Conservation (phyloP, 2,888 invertebrate genomes). For the Lasioglossum malachurum region DNA sequence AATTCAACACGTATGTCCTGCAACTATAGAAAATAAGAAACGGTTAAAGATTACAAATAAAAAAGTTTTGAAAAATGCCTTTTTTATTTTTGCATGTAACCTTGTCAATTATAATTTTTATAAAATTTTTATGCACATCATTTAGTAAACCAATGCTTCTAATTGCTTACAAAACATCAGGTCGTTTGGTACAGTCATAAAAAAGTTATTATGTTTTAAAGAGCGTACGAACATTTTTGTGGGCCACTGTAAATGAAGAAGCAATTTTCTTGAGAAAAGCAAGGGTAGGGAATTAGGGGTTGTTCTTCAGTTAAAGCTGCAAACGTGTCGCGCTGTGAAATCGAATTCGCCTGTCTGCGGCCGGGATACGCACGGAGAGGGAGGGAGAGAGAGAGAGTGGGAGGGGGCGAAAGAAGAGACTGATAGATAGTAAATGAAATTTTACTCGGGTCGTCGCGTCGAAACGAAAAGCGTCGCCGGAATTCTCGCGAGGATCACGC, state of each 20-base stretch:
- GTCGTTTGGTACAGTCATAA: too few relatives aligned
- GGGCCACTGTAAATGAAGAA: neutral
- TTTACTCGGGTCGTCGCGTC: slow-evolving; percentile 17
- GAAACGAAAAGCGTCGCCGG: slow-evolving; percentile 31
- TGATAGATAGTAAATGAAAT: slow-evolving; percentile 20
- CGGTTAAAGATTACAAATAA: too few relatives aligned
- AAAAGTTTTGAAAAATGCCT: too few relatives aligned
- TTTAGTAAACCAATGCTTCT: too few relatives aligned
- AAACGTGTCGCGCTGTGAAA: neutral
- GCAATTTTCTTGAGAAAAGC: neutral
- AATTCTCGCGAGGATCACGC: slow-evolving; percentile 33
- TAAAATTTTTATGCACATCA: too few relatives aligned
- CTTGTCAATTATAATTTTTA: too few relatives aligned
- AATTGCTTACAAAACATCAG: too few relatives aligned
- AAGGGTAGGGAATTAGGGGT: neutral
- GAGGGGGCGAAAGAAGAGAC: neutral
- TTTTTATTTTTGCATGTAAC: too few relatives aligned
- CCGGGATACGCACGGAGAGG: accelerated
- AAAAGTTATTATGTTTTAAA: too few relatives aligned
- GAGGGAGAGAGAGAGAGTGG: neutral
- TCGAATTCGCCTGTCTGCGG: neutral
- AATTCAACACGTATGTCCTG: too few relatives aligned
- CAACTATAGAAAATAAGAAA: too few relatives aligned
- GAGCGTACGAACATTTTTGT: too few relatives aligned
- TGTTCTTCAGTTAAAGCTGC: neutral